A percentile compares a stretch with the other conserved stretches of the same genome.
These are phyloP conservation scores for Brachionus plicatilis DNA, from an alignment of 1,140 invertebrate genomes.

Conservation along the genomic window DNA sequence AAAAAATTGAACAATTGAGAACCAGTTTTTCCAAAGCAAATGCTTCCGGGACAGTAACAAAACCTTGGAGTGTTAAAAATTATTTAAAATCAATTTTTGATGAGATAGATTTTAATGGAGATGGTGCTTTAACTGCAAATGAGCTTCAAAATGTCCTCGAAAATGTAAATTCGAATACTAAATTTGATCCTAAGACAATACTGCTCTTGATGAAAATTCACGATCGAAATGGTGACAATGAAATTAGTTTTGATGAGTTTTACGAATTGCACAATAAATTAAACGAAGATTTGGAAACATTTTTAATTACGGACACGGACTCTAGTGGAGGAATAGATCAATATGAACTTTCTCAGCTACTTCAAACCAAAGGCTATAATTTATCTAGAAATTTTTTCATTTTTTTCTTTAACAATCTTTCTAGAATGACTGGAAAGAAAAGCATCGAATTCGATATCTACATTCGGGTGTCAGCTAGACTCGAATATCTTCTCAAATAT, in stretches of 20 bases:
- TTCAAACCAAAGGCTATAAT: not conserved
- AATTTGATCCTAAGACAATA: not conserved
- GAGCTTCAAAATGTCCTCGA: not conserved
- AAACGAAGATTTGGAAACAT: slow-evolving; percentile 29
- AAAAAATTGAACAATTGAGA: not conserved
- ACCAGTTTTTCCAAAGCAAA: not conserved
- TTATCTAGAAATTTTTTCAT: not conserved
- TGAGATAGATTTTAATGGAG: slow-evolving; percentile 14
- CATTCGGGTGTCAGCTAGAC: not conserved
- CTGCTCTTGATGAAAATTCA: not conserved
- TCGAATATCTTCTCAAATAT: not conserved
- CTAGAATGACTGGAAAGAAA: not conserved
- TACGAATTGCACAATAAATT: slow-evolving; percentile 1
- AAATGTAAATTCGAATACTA: not conserved
- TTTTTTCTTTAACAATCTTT: not conserved
- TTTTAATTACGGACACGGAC: slow-evolving; percentile 20
- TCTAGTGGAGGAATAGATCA: not conserved
- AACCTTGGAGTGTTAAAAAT: not conserved
- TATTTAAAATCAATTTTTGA: not conserved
- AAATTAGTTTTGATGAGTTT: slow-evolving; percentile 33
- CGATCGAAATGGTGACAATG: not conserved
- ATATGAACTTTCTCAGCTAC: not conserved
- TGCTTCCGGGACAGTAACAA: not conserved
- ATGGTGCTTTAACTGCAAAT: not conserved
- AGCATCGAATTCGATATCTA: slow-evolving; percentile 18